A percentile compares a stretch with the other conserved stretches of the same genome.
Evolutionary conservation across 2,797 vertebrate genomes (phyloP).

Genomic region (Taeniopygia guttata): DNA sequence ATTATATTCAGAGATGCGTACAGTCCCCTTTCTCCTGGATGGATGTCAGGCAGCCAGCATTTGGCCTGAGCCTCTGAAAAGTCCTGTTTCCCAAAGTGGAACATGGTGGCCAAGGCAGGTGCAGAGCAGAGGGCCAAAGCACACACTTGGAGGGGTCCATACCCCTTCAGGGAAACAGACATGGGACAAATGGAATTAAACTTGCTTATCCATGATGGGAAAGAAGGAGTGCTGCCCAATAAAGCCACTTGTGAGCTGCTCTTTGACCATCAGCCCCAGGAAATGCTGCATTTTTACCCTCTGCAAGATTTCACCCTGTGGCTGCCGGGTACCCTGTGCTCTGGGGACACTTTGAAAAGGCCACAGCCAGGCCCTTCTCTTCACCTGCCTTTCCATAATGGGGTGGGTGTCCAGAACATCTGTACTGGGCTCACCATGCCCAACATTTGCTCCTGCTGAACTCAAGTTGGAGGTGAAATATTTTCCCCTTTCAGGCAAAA

Average conservation of each 20-base stretch:
- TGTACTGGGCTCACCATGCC: background rate
- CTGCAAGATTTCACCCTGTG: background rate
- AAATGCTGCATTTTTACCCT: background rate
- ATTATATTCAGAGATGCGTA: background rate
- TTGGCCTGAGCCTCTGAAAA: background rate
- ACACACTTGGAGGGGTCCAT: background rate
- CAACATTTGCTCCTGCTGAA: background rate
- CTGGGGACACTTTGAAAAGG: background rate
- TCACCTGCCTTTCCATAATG: background rate
- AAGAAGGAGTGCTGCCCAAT: background rate
- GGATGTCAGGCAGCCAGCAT: background rate
- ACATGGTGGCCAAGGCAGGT: background rate
- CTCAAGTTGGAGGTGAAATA: background rate
- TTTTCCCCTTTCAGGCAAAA: background rate
- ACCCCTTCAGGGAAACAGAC: background rate
- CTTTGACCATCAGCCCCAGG: background rate
- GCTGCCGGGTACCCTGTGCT: background rate
- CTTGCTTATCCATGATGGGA: background rate
- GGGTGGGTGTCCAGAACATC: background rate
- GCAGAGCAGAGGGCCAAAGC: background rate
- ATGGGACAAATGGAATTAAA: background rate
- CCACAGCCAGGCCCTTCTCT: background rate
- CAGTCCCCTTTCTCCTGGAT: background rate
- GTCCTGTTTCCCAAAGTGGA: accelerated
- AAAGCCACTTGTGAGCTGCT: background rate